Base-by-base conservation (phyloP, 2,797 vertebrate genomes). In the Falco naumanni region DNA sequence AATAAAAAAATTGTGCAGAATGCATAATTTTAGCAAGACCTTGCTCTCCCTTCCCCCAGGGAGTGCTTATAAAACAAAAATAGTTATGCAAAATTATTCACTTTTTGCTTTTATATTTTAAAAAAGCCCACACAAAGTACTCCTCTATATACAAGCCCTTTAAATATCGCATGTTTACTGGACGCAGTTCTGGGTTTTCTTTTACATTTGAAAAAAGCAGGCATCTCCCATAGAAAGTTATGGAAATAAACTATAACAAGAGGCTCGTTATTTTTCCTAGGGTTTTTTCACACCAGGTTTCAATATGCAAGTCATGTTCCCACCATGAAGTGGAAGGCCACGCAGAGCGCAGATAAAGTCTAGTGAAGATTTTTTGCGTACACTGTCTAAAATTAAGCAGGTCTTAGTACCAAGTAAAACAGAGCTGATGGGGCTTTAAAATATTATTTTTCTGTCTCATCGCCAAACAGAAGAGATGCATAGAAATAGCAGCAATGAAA, bases 291-390 rank as follows among this genome's bases (percentile, higher is more conserved):
- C 61, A 57, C 41, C 31, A 34, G 76, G 31, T 56, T 94, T 90
- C 89, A 45, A 68, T 25, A 84, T 45, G 65, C 92, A 84, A 89
- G 94, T 89, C 89, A 75, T 19, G 54, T 57, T 93, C 77, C 18
- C 77, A 37, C 72, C 41, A 24, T 0, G 24, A 56, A 66, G 72
- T 9, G 54, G 69, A 87, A 41, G 60, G 66, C 61, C 3, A 1
- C 2, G 7, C 14, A 47, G 76, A 74, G 48, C 71, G 69, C 68
- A 84, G 91, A 68, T 16, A 89, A 50, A 78, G 71, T 41, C 66
- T 21, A 37, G 69, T 3, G 51, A 80, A 80, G 83, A 51, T 51
- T 87, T 53, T 53, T 53, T 37, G 65, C 24, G 2, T 28, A n/a
- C 11, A 10, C 22, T 12, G n/a, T 16, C 61, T 88, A 41, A 84